These are phyloP conservation scores for Drosophila mayaguana DNA, from an alignment of 2,888 invertebrate genomes.

Conservation along the genomic window DNA sequence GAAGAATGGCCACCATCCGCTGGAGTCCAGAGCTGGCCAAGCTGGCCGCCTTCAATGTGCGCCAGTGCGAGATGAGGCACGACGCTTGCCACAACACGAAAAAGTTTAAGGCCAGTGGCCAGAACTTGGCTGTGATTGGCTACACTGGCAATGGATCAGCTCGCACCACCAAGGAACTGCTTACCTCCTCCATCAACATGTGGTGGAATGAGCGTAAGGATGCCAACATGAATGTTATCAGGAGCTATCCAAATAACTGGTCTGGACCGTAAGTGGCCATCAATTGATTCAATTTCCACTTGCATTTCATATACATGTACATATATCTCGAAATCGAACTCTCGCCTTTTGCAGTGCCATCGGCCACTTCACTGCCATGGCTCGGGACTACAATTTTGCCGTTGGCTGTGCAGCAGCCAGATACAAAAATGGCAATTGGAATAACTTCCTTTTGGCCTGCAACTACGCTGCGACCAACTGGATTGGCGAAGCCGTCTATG, in stretches of 20 bases:
- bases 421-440: not conserved
- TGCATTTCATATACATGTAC: no score
- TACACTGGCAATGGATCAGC: constrained; percentile 7
- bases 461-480: constrained; percentile 62
- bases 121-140: constrained; percentile 41
- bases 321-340: not conserved
- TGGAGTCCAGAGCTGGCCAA: constrained; percentile 55
- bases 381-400: constrained; percentile 33
- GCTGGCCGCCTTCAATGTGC: constrained; percentile 50
- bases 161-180: not conserved
- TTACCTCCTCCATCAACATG: constrained; percentile 10
- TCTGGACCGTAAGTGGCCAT: constrained; percentile 42
- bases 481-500: constrained; percentile 34
- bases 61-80: constrained; percentile 48
- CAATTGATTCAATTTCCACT: not conserved
- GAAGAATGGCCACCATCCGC: constrained; percentile 56
- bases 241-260: constrained; percentile 32
- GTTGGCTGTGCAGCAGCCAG: constrained; percentile 46
- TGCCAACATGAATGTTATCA: constrained; percentile 46
- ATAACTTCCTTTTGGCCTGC: constrained; percentile 45
- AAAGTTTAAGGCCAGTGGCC: constrained; percentile 45
- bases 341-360: constrained; percentile 28
- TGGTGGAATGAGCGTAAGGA: constrained; percentile 63
- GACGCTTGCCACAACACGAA: constrained; percentile 56
- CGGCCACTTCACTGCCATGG: constrained; percentile 60